Conservation (phyloP, 2,797 vertebrate species). For the Coendou prehensilis region DNA sequence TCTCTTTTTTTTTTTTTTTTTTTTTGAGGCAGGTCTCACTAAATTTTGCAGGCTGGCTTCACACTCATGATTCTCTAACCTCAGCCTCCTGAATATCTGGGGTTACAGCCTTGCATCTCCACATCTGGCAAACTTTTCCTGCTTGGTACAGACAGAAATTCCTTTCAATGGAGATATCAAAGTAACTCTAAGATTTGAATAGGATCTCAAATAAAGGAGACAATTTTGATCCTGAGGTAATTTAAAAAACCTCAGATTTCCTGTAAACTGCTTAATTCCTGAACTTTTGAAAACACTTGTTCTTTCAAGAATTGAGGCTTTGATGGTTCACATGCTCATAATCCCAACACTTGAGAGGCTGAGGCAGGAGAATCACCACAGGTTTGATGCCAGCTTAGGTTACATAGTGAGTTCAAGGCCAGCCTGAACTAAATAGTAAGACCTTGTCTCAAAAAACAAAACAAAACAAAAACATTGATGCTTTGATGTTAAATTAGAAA, state of each 20-base stretch:
- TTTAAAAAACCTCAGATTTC: not conserved
- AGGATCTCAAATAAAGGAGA: not conserved
- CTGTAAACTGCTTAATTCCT: not conserved
- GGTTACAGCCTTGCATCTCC: not conserved
- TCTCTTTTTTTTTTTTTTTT: not conserved
- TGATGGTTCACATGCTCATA: not conserved
- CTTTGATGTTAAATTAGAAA: not conserved
- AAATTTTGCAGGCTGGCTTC: not conserved
- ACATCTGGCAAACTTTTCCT: not conserved
- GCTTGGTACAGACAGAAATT: not conserved
- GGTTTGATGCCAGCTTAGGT: not conserved
- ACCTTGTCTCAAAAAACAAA: not conserved
- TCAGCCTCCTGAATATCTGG: not conserved
- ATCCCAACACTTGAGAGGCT: not conserved
- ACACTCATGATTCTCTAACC: not conserved
- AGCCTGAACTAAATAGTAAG: not conserved
- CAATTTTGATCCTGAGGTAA: not conserved
- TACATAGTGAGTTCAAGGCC: not conserved
- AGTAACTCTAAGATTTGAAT: not conserved
- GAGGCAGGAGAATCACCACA: not conserved
- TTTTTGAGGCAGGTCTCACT: not conserved
- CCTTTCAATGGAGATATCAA: not conserved
- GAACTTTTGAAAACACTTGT: not conserved
- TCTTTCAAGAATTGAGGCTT: constrained; percentile 18
- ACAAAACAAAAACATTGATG: not conserved